A percentile compares a stretch with the other conserved stretches of the same genome.
These are phyloP conservation scores for Digitonthophagus gazella DNA, from an alignment of 2,888 invertebrate genomes.

Conservation along the genomic window DNA sequence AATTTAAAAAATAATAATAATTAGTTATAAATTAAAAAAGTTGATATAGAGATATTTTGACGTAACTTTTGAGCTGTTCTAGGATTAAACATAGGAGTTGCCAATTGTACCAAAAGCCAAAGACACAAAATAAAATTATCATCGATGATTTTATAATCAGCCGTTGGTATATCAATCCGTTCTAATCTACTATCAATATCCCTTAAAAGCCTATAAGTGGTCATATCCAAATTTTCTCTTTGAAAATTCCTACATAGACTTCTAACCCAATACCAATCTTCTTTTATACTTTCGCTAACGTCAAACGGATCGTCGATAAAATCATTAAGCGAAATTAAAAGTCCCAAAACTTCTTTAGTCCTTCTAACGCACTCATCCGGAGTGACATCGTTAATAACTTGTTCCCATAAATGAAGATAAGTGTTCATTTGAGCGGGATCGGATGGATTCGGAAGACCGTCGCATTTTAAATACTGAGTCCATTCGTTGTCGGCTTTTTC, in stretches of 20 bases:
- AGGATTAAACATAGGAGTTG: constrained; percentile 47
- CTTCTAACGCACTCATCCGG: constrained; percentile 49
- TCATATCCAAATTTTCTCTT: constrained; percentile 51
- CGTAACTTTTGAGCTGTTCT: constrained; percentile 40
- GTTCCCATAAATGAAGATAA: constrained; percentile 56
- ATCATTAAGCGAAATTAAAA: constrained; percentile 38
- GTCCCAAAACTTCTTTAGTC: constrained; percentile 51
- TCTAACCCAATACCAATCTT: constrained; percentile 45
- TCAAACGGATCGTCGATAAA: constrained; percentile 41
- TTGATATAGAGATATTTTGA: too few relatives aligned
- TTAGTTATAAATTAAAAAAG: too few relatives aligned
- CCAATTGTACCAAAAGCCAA: constrained; percentile 53
- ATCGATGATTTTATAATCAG: constrained; percentile 49
- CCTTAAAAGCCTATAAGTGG: constrained; percentile 53
- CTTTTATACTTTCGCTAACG: constrained; percentile 31
- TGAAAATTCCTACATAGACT: constrained; percentile 51
- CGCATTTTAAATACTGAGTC: constrained; percentile 56
- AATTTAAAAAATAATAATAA: too few relatives aligned
- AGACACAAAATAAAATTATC: constrained; percentile 50
- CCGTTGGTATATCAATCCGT: constrained; percentile 51
- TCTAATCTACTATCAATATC: constrained; percentile 52
- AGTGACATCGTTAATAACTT: constrained; percentile 47
- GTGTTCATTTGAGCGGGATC: constrained; percentile 55
- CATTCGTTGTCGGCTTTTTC: constrained; percentile 46
- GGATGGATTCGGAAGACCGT: constrained; percentile 56